Percentiles rank a stretch among this genome's conserved stretches.
Conservation (phyloP, 2,888 invertebrate genomes). For the Drosophila conformis region DNA sequence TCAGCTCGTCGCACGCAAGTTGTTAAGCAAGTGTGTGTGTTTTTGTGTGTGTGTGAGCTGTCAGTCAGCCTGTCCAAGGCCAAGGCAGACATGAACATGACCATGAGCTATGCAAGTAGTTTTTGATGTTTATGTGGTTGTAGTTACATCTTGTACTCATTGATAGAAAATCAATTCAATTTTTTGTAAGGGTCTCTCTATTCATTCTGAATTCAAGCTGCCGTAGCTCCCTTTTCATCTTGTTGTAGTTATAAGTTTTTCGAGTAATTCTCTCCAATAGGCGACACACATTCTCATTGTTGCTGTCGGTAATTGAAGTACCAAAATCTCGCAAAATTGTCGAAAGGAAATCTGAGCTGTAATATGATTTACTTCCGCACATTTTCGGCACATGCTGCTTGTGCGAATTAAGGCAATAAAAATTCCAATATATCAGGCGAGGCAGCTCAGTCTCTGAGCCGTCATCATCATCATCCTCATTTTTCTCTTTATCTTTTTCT, state of each 20-base stretch:
- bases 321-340: slow-evolving; percentile 7
- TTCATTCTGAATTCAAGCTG: slow-evolving; percentile 50
- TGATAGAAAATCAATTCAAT: slow-evolving; percentile 66
- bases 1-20: slow-evolving; percentile 20
- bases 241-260: slow-evolving; percentile 51
- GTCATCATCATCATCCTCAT: not conserved
- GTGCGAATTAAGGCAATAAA: slow-evolving; percentile 49
- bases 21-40: not conserved
- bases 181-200: slow-evolving; percentile 5
- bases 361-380: slow-evolving; percentile 58
- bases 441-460: not conserved
- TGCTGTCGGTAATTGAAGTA: slow-evolving; percentile 25
- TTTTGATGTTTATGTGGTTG: slow-evolving; percentile 16
- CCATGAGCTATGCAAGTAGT: slow-evolving; percentile 25
- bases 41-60: slow-evolving; percentile 21
- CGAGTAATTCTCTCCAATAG: not conserved
- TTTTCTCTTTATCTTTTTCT: not conserved
- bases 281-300: slow-evolving; percentile 4
- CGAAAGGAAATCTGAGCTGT: slow-evolving; percentile 37
- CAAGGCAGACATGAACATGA: slow-evolving; percentile 27
- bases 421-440: slow-evolving; percentile 46
- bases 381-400: slow-evolving; percentile 19
- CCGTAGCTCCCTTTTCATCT: slow-evolving; percentile 39
- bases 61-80: slow-evolving; percentile 35
- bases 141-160: slow-evolving; percentile 50